Base-by-base conservation (phyloP, 2,797 vertebrate genomes). In the Amphiprion clarkii region DNA sequence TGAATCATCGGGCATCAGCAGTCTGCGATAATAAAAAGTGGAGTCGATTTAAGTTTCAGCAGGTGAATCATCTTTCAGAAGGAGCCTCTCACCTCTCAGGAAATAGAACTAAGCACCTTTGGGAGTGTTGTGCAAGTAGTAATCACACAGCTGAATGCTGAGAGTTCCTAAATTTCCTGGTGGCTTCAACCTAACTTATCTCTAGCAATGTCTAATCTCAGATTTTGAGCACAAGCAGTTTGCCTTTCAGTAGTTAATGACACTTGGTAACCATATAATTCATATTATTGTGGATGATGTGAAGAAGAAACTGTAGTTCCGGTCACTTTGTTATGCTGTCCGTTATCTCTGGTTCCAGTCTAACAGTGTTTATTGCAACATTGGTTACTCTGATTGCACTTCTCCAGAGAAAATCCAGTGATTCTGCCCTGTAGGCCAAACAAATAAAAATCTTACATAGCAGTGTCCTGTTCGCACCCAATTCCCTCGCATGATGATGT, bases 1-100 rank as follows among this genome's bases (percentile, higher is more conserved):
- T 19, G 33, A 64, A 40, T 51, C 61, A 25, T 17, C 58, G 36
- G 25, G 5, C 42, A 44, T 49, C 48, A 48, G 8, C 56, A 52
- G 40, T 60, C 31, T 12, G 29, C 71, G 46, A 53, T n/a, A 21
- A 66, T 58, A 51, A 81, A 46, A 49, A 62, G 49, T 14, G 11
- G 12, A 67, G 39, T 67, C 46, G 52, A 44, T 67, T 65, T 19
- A 46, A 52, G 40, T 71, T 62, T 76, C 49, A 55, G 72, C 40
- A 48, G 53, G 51, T 53, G 51, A 53, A 25, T 27, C 23, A 14
- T 25, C 21, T 16, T 25, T 54, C 13, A 23, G 51, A 53, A 53
- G 21, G 14, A 53, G 46, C 16, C 17, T 46, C 44, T 46, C 44
- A 7, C 44, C 44, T 46, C 19, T 46, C 44, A 19, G 16, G 16